Evolutionary conservation across 2,113 vertebrate genomes (phyloP).

Genomic region (Dissostichus mawsoni): DNA sequence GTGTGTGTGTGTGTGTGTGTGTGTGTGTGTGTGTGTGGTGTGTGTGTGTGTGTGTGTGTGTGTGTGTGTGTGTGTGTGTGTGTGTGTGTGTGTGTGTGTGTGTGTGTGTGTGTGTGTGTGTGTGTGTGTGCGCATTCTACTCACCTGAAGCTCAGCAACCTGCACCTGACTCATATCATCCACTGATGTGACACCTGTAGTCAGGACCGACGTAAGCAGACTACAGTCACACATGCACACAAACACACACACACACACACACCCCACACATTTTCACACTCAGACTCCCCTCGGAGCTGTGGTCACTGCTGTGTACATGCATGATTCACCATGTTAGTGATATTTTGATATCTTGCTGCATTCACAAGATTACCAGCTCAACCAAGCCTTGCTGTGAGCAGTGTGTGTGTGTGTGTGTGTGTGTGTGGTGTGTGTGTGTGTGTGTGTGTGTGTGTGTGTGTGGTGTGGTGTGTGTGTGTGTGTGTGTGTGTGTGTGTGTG

Average conservation of each 20-base stretch:
- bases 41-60: no score
- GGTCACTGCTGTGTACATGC: constrained; percentile 51
- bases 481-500: constrained; percentile 6
- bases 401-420: constrained; percentile 8
- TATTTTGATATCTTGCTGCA: constrained; percentile 54
- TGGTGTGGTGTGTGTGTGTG: background rate
- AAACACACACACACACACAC: background rate
- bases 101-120: no score
- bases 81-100: no score
- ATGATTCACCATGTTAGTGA: constrained; percentile 54
- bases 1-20: no score
- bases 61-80: background rate
- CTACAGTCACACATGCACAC: background rate
- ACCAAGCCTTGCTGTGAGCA: constrained; percentile 34
- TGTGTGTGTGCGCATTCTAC: background rate
- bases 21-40: no score
- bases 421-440: constrained; percentile 4
- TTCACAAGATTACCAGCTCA: constrained; percentile 47
- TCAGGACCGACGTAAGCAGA: background rate
- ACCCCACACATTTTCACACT: background rate
- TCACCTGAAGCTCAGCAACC: constrained; percentile 11
- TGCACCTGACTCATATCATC: constrained; percentile 16
- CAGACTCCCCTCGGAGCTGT: constrained; percentile 20
- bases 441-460: constrained; percentile 9
- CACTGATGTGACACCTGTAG: constrained; percentile 17